Evolutionary conservation across 2,113 vertebrate genomes (phyloP), one percentile per base, ranked within the genome.

Genomic region (Raja brachyura): DNA sequence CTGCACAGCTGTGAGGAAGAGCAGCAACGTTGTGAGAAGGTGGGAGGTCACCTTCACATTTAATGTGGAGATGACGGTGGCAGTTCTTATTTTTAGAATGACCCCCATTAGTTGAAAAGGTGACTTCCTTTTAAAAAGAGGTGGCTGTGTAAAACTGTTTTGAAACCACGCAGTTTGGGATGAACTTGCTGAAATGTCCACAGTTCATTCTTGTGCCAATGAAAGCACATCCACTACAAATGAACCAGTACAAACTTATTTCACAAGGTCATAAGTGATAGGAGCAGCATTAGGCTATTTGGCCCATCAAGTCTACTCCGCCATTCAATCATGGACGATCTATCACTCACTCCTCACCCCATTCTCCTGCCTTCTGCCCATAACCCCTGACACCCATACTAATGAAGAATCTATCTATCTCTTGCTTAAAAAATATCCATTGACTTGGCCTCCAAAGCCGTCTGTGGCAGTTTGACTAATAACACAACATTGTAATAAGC

Each of bases 31-130:
- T 7, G 59, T 88, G n/a, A 28, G 59, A 88, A 88, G 59, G 59
- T 66, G 59, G 83, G 59, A 88, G 83, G 59, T 88, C 83, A 88
- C 18, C n/a, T 63, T 33, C 18, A 18, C 13, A 88, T 88, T 88
- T 63, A 31, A 31, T 31, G 13, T 66, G 28, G 83, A 88, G 5
- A 7, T 33, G n/a, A n/a, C 7, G 59, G 28, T 63, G 83, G 5
- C 28, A 88, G 59, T 31, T 88, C 28, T 86, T 63, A 48, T 63
- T 31, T 63, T 86, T 86, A 61, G 61, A 66, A 14, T 8, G 28
- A 66, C 2, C 39, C n/a, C 9, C 14, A 56, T 16, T 73, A 16
- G 28, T 56, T 25, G 54, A 86, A 31, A 88, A 61, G 18, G 39
- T 25, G 63, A 31, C 59, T 63, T 31, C 59, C 83, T 28, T 66